Evolutionary conservation across 2,888 invertebrate genomes (phyloP), one percentile per base, ranked within the genome.

Genomic region (Gonocerus acuteangulatus): DNA sequence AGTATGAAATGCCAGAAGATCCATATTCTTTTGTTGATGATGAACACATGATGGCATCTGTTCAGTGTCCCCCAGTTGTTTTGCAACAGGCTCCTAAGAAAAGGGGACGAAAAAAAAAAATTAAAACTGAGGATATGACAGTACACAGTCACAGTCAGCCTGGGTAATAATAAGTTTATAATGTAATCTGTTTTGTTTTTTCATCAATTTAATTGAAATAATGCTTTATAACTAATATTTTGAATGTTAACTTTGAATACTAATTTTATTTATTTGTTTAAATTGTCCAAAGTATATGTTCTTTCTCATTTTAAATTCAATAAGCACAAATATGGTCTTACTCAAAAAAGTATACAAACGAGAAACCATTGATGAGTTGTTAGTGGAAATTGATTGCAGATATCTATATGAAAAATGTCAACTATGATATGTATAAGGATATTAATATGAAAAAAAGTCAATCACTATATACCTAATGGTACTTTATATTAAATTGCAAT

Each of bases 11-110:
- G 66, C 65, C 66, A 11, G 68, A 69, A 21, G 89, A 89, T 74
- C 88, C 89, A 2, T 91, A 90, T 74, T 87, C 86, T 71, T 91
- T 90, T 75, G 89, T 90, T 66, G 87, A 88, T 73, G 89, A 89
- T 52, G 67, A 68, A 21, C 62, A 67, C 32, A 74, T 76, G 70
- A 74, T 76, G 74, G 70, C 75, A 68, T 72, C 75, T 61, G 70
- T 71, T 60, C 69, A 67, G 48, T 67, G 66, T 49, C 62, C 67
- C 13, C 66, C 67, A 36, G 62, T 66, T 49, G 64, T 65, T 11
- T 61, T 66, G 61, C 65, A 67, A 47, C 69, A 69, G 23, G 67
- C 66, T 23, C 69, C 69, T 7, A 91, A 91, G 76, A 89, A 90
- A 74, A 77, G 91, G 15, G 91, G 91, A 19, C 78, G 91, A 60